Percentiles rank a stretch among this genome's conserved stretches.
Conservation (phyloP, 2,113 vertebrate genomes). For the Myotis brandtii region DNA sequence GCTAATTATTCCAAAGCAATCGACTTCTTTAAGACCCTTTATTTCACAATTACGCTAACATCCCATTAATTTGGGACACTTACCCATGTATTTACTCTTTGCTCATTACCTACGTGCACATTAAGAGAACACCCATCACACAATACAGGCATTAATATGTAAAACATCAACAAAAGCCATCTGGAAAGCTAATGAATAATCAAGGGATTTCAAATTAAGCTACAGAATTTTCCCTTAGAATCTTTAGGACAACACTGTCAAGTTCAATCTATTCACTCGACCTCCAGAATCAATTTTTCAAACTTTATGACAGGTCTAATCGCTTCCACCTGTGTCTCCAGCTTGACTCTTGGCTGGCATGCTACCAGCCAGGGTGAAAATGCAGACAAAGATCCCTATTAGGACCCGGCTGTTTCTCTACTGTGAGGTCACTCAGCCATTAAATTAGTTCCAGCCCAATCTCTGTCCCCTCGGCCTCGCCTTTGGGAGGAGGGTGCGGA, state of each 20-base stretch:
- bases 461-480: constrained; percentile 75
- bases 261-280: constrained; percentile 94
- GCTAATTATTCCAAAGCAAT: constrained; percentile 76
- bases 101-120: constrained; percentile 77
- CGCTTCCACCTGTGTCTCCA: constrained; percentile 95
- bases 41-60: constrained; percentile 71
- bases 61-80: constrained; percentile 73
- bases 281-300: constrained; percentile 97
- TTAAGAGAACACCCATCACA: constrained; percentile 70
- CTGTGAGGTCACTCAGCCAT: constrained; percentile 95
- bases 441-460: constrained; percentile 98
- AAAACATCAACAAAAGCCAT: constrained; percentile 89
- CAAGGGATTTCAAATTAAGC: constrained; percentile 92
- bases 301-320: constrained; percentile 99
- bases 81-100: constrained; percentile 78
- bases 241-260: constrained; percentile 99
- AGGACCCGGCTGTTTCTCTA: constrained; percentile 92
- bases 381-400: constrained; percentile 95
- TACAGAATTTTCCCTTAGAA: constrained; percentile 88
- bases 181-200: constrained; percentile 94
- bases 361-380: constrained; percentile 93
- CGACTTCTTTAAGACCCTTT: constrained; percentile 76
- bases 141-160: constrained; percentile 86
- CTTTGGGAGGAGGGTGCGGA: constrained; percentile 60
- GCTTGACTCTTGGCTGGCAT: constrained; percentile 93